phyloP scores from a whole-genome alignment of 2,888 invertebrate species.

The Hyles lineata region DNA sequence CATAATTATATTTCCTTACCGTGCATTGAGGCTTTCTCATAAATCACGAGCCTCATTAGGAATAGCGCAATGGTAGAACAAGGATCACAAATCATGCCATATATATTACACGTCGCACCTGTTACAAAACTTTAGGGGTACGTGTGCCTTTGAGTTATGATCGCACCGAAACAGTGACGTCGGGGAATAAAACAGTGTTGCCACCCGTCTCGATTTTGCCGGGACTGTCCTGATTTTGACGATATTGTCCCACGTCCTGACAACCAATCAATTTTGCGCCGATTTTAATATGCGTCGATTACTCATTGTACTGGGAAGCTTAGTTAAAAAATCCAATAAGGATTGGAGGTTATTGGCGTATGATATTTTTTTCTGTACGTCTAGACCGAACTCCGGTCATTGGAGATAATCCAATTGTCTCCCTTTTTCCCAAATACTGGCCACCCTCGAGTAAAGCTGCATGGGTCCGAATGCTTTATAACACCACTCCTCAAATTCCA shows the following conservation, averaged over 20 bases:
- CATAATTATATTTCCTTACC: neutral
- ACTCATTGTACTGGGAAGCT: too few relatives aligned
- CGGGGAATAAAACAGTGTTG: slow-evolving; percentile 48
- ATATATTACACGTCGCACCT: slow-evolving; percentile 60
- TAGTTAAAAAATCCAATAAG: too few relatives aligned
- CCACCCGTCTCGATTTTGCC: too few relatives aligned
- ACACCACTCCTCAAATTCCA: slow-evolving; percentile 52
- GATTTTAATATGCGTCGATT: too few relatives aligned
- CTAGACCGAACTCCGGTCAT: too few relatives aligned
- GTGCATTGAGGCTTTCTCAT: neutral
- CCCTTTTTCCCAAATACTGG: too few relatives aligned
- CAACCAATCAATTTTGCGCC: too few relatives aligned
- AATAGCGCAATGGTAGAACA: slow-evolving; percentile 28
- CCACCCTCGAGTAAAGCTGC: slow-evolving; percentile 53
- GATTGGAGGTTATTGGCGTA: too few relatives aligned
- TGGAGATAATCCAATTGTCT: too few relatives aligned
- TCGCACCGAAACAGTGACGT: slow-evolving; percentile 46
- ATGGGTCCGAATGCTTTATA: slow-evolving; percentile 72
- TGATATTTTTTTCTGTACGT: too few relatives aligned
- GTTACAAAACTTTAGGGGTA: slow-evolving; percentile 64
- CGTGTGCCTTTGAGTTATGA: slow-evolving; percentile 69
- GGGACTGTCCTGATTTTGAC: too few relatives aligned
- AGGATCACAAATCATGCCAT: slow-evolving; percentile 39
- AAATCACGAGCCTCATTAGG: slow-evolving; percentile 24
- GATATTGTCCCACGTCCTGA: too few relatives aligned